Evolutionary conservation across 1,140 invertebrate genomes (phyloP), one percentile per base, ranked within the genome.

Genomic region (Oryctes rhinoceros): DNA sequence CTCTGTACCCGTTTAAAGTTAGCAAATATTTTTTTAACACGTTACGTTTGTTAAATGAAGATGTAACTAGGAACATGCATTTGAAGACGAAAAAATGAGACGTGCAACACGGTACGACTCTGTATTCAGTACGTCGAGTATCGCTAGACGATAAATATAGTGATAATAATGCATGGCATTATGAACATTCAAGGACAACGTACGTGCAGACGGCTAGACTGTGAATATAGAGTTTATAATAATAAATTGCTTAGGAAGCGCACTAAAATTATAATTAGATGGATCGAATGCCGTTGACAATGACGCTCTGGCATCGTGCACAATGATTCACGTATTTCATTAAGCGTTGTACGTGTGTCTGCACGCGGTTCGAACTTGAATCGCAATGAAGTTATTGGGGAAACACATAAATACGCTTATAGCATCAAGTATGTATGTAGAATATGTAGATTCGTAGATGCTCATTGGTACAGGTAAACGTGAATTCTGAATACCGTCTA

Each of bases 281-380:
- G 24, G 65, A 71, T 71, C 24, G 65, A 71, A 71, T 71, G 65
- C 24, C 65, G 65, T 71, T 71, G 65, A 71, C 65, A 71, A 71
- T 71, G 65, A 71, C 24, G 20, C 20, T 71, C 24, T 37, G 65
- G 65, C 65, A 71, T 71, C 24, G 65, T 24, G 20, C 35, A 71
- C 24, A 71, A 71, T 71, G 65, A 71, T 71, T 71, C 65, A 71
- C 65, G 65, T 71, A 71, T 71, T 71, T 71, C 65, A 71, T 71
- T 71, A 71, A 71, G 65, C 35, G 18, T 24, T 71, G 18, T 71
- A 71, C 65, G 65, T 71, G 65, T 71, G 65, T 71, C 24, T 71
- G 15, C 15, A n/a, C 18, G 65, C 65, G 65, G 20, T 24, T 10
- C 65, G 35, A 71, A 37, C 65, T 24, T 71, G 65, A 71, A 71